Percentiles rank a stretch among this genome's conserved stretches.
Conservation (phyloP, 2,113 vertebrate species). For the Accipiter virgatus region DNA sequence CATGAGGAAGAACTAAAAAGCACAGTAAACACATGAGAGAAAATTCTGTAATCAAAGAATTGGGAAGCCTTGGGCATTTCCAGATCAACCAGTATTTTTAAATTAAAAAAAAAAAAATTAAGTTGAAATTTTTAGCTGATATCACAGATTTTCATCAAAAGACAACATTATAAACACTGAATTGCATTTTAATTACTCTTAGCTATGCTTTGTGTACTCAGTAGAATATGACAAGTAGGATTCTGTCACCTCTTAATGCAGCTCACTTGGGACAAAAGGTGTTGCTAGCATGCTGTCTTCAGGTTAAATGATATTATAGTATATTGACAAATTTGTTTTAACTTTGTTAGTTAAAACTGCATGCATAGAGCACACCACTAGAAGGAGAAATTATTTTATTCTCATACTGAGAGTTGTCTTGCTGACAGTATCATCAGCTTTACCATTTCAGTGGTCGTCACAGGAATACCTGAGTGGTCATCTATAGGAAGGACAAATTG, state of each 20-base stretch:
- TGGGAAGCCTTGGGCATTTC: background rate
- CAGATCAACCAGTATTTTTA: background rate
- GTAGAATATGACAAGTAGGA: background rate
- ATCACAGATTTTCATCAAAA: background rate
- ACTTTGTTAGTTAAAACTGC: background rate
- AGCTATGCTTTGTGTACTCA: background rate
- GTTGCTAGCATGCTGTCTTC: background rate
- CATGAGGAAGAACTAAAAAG: background rate
- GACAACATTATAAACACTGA: background rate
- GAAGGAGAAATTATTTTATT: background rate
- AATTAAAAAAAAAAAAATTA: background rate
- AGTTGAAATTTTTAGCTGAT: background rate
- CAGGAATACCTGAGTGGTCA: background rate
- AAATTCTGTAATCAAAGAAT: background rate
- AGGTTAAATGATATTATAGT: background rate
- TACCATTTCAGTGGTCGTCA: background rate
- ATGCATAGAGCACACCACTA: fast-evolving
- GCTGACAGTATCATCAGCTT: background rate
- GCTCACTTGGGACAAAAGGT: background rate
- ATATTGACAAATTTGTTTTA: background rate
- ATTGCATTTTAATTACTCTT: background rate
- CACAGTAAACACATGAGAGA: background rate
- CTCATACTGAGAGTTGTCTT: background rate
- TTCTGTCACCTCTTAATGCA: background rate
- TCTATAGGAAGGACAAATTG: fast-evolving